Conservation (phyloP, 2,797 vertebrate genomes). For the Falco concolor region DNA sequence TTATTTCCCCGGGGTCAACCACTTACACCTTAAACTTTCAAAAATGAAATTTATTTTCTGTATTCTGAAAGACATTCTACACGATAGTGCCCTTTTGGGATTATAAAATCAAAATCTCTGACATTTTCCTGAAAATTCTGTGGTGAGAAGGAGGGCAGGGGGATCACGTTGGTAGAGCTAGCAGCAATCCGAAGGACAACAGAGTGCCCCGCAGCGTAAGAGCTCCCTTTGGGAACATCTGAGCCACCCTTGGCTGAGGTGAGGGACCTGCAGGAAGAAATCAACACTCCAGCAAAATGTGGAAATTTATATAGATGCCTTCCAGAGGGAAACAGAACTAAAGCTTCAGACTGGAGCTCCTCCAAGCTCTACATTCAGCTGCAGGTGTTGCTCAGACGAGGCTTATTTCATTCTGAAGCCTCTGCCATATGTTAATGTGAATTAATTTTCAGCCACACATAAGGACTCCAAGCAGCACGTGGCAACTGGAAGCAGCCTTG, state of each 20-base stretch:
- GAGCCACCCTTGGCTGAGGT: neutral
- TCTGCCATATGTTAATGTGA: neutral
- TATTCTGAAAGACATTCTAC: neutral
- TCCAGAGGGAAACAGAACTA: neutral
- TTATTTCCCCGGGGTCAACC: constrained; percentile 40
- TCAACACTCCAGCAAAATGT: neutral
- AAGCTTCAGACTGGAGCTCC: neutral
- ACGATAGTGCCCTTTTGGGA: neutral
- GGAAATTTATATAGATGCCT: neutral
- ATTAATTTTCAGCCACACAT: neutral
- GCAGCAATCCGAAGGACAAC: neutral
- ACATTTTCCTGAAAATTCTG: constrained; percentile 1
- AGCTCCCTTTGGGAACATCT: neutral
- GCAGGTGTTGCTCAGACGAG: neutral
- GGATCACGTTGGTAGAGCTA: neutral
- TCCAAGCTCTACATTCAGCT: neutral
- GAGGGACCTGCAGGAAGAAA: neutral
- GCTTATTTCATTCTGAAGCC: neutral
- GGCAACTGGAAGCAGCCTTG: neutral
- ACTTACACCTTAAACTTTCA: constrained; percentile 17
- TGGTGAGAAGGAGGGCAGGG: neutral
- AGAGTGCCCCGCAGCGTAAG: neutral
- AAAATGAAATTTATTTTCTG: neutral
- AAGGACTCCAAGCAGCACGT: neutral
- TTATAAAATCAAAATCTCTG: constrained; percentile 14